A percentile compares a stretch with the other conserved stretches of the same genome.
Evolutionary conservation across 2,888 invertebrate species (phyloP).

Genomic region (Crepidodera aurea): DNA sequence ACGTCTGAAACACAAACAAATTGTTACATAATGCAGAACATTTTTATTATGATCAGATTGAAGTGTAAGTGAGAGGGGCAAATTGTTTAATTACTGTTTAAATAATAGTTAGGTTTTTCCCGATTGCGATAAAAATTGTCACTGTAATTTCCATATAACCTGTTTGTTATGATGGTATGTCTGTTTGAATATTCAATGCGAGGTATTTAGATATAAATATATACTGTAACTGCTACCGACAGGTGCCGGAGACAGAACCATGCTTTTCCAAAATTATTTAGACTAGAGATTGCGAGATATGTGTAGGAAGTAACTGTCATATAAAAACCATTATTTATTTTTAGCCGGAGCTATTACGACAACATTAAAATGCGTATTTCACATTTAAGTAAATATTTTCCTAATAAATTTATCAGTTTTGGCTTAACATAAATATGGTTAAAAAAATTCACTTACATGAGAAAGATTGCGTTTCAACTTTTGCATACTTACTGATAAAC

Average conservation of each 20-base stretch:
- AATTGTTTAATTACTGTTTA: background rate
- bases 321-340: background rate
- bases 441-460: too few relatives aligned
- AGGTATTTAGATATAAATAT: background rate
- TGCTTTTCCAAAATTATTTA: background rate
- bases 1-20: slow-evolving; percentile 16
- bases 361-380: background rate
- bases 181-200: background rate
- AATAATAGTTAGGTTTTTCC: slow-evolving; percentile 4
- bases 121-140: background rate
- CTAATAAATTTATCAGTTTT: background rate
- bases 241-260: background rate
- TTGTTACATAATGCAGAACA: background rate
- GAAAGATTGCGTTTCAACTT: background rate
- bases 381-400: background rate
- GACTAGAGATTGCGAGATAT: background rate
- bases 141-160: slow-evolving; percentile 5
- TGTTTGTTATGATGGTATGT: background rate
- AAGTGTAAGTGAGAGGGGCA: too few relatives aligned
- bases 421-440: background rate
- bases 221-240: background rate
- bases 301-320: background rate
- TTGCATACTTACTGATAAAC: background rate
- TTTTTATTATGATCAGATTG: too few relatives aligned
- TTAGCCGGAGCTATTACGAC: background rate